Base-by-base conservation (phyloP, 2,113 vertebrate species). In the Tapirus terrestris region DNA sequence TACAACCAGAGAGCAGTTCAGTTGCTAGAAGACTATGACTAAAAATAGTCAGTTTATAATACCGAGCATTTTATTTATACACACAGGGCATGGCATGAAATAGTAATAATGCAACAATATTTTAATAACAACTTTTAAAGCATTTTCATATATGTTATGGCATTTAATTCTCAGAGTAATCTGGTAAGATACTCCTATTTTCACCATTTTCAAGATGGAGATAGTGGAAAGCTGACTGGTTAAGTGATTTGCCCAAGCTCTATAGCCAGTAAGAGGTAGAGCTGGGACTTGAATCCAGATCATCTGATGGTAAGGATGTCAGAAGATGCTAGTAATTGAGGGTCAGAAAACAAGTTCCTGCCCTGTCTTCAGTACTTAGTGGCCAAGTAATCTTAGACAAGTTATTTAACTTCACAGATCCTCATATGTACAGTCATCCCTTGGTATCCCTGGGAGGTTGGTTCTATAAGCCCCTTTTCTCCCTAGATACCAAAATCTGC, bases 61-160 rank as follows among this genome's bases (percentile, higher is more conserved):
- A 60, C 2, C 61, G 79, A 93, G 63, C 39, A 45, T 51, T 90
- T 72, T 18, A 33, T 81, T 75, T 90, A 93, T 14, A 18, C 48
- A 36, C 48, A 53, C 3, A 51, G 51, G 51, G 21, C 43, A 51
- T 72, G 67, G 33, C n/a, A 86, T 73, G n/a, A 82, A 82, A 63
- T 75, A 68, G 36, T 72, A 77, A 73, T 61, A 56, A 53, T 61
- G 45, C 56, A 84, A 70, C 93, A 94, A n/a, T 70, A 70, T 51
- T 53, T 51, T 70, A 43, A 20, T 88, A 94, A 91, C 43, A 94
- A 91, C 36, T 79, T 94, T 73, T 81, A 90, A 94, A 82, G 48
- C 63, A 81, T 67, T 45, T 70, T 85, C 16, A n/a, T 82, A 13
- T 39, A 29, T 60, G 17, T 94, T 82, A 45, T 10, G 72, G 36